These are phyloP conservation scores for Gymnothorax javanicus DNA, from an alignment of 2,797 vertebrate species.

Conservation along the genomic window DNA sequence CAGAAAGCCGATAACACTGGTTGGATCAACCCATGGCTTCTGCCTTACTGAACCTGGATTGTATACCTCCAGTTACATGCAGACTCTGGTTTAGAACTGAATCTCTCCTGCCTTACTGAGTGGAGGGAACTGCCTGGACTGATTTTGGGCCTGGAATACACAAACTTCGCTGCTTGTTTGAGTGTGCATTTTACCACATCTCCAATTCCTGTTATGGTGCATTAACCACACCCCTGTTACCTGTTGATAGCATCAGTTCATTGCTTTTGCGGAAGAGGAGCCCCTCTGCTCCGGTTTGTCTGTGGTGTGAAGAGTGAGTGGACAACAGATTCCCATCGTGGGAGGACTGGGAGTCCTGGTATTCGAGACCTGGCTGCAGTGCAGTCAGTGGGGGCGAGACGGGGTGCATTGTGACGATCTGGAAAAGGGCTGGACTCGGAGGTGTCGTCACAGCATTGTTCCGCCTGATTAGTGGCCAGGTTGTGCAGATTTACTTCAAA, in stretches of 20 bases:
- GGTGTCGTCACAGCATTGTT: not conserved
- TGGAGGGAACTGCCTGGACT: not conserved
- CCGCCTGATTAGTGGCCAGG: not conserved
- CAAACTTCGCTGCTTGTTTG: not conserved
- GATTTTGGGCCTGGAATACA: not conserved
- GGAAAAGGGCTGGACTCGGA: not conserved
- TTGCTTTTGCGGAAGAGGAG: not conserved
- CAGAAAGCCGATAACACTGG: too few relatives aligned
- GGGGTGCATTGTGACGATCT: not conserved
- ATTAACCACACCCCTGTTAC: not conserved
- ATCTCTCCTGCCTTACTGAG: not conserved
- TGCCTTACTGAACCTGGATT: too few relatives aligned
- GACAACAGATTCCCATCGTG: conserved; percentile 17
- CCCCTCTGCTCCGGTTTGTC: not conserved
- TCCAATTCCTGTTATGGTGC: not conserved
- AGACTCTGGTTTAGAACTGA: not conserved
- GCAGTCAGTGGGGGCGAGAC: conserved; percentile 1
- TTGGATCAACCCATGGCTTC: too few relatives aligned
- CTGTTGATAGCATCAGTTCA: not conserved
- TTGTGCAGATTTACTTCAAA: not conserved
- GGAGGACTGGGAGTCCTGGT: not conserved
- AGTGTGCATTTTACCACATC: not conserved
- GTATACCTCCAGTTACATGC: too few relatives aligned
- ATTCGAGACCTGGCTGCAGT: conserved; percentile 3
- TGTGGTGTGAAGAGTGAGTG: not conserved